Evolutionary conservation across 2,888 invertebrate genomes (phyloP).

Genomic region (Euproctis similis): DNA sequence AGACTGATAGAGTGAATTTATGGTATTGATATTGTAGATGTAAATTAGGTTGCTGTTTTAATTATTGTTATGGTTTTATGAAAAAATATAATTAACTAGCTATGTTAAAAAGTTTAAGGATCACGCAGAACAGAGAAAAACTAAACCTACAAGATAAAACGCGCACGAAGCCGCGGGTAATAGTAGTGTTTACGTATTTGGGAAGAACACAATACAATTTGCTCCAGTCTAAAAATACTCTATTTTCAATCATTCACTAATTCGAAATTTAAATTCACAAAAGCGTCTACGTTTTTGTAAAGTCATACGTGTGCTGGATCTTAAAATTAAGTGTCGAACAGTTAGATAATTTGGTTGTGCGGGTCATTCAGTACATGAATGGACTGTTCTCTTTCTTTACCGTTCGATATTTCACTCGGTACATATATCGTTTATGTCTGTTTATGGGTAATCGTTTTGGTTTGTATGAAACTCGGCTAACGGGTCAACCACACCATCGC

Average conservation of each 20-base stretch:
- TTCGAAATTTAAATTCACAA: slow-evolving; percentile 35
- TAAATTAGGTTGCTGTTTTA: too few relatives aligned
- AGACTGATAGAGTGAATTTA: too few relatives aligned
- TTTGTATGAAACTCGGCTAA: slow-evolving; percentile 41
- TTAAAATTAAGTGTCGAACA: slow-evolving; percentile 48
- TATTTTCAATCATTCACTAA: slow-evolving; percentile 33
- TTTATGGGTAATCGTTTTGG: slow-evolving; percentile 39
- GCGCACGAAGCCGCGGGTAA: too few relatives aligned
- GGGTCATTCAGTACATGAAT: slow-evolving; percentile 43
- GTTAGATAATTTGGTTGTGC: slow-evolving; percentile 53
- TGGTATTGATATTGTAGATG: too few relatives aligned
- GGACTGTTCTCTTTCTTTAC: slow-evolving; percentile 41
- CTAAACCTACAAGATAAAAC: too few relatives aligned
- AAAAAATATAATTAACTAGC: too few relatives aligned
- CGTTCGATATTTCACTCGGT: slow-evolving; percentile 34
- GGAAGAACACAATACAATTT: slow-evolving; percentile 10
- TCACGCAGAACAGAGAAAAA: too few relatives aligned
- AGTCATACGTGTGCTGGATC: slow-evolving; percentile 37
- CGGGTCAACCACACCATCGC: slow-evolving; percentile 33
- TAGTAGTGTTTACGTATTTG: too few relatives aligned
- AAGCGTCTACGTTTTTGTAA: slow-evolving; percentile 33
- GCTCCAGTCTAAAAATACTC: slow-evolving; percentile 34
- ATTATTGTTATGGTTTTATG: too few relatives aligned
- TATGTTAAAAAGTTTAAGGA: too few relatives aligned
- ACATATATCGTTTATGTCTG: slow-evolving; percentile 29